Conservation (phyloP, 2,113 vertebrate genomes). For the Cyanoderma ruficeps region DNA sequence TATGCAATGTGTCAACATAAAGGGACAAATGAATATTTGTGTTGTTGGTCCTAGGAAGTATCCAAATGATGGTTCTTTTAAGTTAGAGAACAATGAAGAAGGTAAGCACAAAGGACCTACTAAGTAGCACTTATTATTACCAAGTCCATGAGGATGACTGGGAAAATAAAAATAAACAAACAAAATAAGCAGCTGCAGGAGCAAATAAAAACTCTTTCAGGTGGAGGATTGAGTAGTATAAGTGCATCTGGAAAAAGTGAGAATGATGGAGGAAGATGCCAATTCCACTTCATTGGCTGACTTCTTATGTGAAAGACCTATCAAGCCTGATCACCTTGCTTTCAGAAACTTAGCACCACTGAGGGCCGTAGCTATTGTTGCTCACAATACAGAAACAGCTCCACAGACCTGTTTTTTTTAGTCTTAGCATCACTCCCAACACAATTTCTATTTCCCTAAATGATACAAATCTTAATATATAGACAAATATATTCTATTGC, state of each 20-base stretch:
- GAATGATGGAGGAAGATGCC: neutral
- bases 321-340: neutral
- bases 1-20: neutral
- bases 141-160: neutral
- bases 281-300: neutral
- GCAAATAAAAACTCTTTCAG: neutral
- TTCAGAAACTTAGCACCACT: neutral
- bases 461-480: neutral
- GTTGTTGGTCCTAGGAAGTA: neutral
- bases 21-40: neutral
- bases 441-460: neutral
- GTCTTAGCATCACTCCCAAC: neutral
- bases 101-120: neutral
- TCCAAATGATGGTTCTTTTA: neutral
- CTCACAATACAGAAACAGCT: neutral
- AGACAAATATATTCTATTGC: neutral
- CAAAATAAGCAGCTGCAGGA: neutral
- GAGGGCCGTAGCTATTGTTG: accelerated
- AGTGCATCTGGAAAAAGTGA: neutral
- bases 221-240: neutral
- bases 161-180: neutral
- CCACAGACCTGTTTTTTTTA: neutral
- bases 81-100: neutral
- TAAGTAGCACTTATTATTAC: neutral
- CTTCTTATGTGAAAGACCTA: neutral